Conservation (phyloP, 23 tunicate genomes). For the Diplosoma virens region DNA sequence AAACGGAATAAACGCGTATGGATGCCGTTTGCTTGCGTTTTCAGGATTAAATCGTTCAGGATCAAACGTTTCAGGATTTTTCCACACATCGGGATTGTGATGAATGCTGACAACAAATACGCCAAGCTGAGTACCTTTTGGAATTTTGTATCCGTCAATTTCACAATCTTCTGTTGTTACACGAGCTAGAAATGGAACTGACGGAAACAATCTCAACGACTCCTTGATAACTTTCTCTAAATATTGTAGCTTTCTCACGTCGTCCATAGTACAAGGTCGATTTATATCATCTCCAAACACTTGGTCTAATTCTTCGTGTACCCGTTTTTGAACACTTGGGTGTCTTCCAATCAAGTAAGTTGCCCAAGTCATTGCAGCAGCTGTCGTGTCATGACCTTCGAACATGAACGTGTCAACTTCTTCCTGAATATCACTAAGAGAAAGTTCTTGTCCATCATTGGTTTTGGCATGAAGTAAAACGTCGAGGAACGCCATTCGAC, state of each 20-base stretch:
- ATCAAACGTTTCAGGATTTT: conserved; percentile 68
- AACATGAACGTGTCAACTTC: conserved; percentile 99
- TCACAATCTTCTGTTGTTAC: conserved; percentile 67
- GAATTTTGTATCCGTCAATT: conserved; percentile 59
- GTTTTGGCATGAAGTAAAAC: conserved; percentile 61
- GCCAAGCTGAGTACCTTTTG: conserved; percentile 63
- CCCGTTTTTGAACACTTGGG: conserved; percentile 65
- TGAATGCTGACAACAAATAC: conserved; percentile 58
- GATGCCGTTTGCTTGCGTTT: conserved; percentile 54
- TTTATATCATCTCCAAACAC: conserved; percentile 60
- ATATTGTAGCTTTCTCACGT: conserved; percentile 67
- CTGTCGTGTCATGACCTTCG: conserved; percentile 97
- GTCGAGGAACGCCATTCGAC: conserved; percentile 86
- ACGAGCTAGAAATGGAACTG: conserved; percentile 82
- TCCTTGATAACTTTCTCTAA: conserved; percentile 85
- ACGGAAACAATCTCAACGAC: conserved; percentile 74
- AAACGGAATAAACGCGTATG: conserved; percentile 90
- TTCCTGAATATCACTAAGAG: conserved; percentile 82
- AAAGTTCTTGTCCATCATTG: conserved; percentile 74
- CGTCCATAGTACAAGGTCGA: conserved; percentile 54
- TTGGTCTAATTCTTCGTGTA: conserved; percentile 75
- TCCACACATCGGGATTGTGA: conserved; percentile 71
- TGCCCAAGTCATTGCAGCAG: conserved; percentile 99
- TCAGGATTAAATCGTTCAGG: conserved; percentile 67
- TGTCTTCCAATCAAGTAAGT: conserved; percentile 68